Evolutionary conservation across 2,113 vertebrate genomes (phyloP), one percentile per base, ranked within the genome.

Genomic region (Ciconia maguari): DNA sequence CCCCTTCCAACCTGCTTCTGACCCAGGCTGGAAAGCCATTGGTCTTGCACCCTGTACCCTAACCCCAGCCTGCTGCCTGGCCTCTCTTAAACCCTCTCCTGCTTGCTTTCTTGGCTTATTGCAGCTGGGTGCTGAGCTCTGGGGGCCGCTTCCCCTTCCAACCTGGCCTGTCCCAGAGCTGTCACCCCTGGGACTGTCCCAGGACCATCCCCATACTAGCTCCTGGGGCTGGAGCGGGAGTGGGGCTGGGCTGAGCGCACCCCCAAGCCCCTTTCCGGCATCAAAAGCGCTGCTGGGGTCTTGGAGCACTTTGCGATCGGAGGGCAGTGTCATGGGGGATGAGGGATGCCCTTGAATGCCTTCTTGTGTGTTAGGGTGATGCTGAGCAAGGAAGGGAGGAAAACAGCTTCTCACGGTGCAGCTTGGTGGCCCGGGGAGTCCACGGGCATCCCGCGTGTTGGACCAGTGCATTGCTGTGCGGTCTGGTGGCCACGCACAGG

Each of bases 391-490:
- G 41, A 54, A 65, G 58, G 22, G 48, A 87, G 41, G 30, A 74
- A 74, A 34, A 10, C 4, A 4, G 24, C 27, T 80, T 29, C 34
- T 69, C 5, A 3, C 1, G 16, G 29, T 36, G 27, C 34, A 49
- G 36, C 4, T 68, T 26, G n/a, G n/a, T 38, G 69, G 27, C 19
- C 30, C 2, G 3, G 24, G 46, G 51, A 58, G 27, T 20, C 48
- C 12, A 1, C 0, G 0, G 64, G 41, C 32, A 68, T 16, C n/a
- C 79, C 1, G 1, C 0, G 1, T 21, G 25, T 12, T 22, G 7
- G 49, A 22, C 4, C 42, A 21, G 36, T 0, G 1, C 12, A 0
- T 14, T 2, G 42, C 25, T 1, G 10, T 36, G 25, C 0, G 1
- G 42, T 25, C 29, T 58, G 44, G 26, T 57, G 83, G 29, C 65